These are phyloP conservation scores for Poeciliopsis presidionis DNA, from an alignment of 2,797 vertebrate species.

Conservation along the genomic window DNA sequence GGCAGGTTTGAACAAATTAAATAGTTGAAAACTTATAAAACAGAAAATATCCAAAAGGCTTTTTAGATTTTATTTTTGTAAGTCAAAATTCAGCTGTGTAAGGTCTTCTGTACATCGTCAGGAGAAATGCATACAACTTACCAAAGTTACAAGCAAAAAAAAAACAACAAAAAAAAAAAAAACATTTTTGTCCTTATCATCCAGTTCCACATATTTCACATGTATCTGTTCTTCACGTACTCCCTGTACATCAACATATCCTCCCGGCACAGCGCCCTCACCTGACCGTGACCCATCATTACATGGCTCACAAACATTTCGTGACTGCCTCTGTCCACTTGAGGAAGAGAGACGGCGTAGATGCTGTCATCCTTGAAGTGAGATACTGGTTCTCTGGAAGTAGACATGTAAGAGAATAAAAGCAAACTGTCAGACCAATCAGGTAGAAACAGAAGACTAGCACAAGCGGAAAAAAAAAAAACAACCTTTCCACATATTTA, in stretches of 20 bases:
- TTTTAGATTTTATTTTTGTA: background rate
- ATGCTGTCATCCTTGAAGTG: slow-evolving; percentile 89
- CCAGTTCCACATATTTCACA: slow-evolving; percentile 47
- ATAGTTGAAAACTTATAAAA: slow-evolving; percentile 23
- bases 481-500: background rate
- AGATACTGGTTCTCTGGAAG: slow-evolving; percentile 86
- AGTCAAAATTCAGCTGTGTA: background rate
- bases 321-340: slow-evolving; percentile 82
- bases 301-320: slow-evolving; percentile 90
- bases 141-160: background rate
- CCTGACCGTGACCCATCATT: slow-evolving; percentile 83
- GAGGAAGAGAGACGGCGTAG: slow-evolving; percentile 85
- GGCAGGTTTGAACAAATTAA: background rate
- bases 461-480: background rate
- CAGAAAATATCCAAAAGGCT: background rate
- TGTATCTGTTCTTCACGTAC: slow-evolving; percentile 77
- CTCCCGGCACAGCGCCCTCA: slow-evolving; percentile 85
- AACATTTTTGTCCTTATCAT: background rate
- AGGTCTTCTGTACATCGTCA: background rate
- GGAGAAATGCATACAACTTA: background rate
- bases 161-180: background rate
- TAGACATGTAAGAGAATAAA: background rate
- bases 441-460: background rate
- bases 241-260: slow-evolving; percentile 88
- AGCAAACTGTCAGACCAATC: background rate